Evolutionary conservation across 2,888 invertebrate genomes (phyloP).

Genomic region (Acrocera orbiculus): DNA sequence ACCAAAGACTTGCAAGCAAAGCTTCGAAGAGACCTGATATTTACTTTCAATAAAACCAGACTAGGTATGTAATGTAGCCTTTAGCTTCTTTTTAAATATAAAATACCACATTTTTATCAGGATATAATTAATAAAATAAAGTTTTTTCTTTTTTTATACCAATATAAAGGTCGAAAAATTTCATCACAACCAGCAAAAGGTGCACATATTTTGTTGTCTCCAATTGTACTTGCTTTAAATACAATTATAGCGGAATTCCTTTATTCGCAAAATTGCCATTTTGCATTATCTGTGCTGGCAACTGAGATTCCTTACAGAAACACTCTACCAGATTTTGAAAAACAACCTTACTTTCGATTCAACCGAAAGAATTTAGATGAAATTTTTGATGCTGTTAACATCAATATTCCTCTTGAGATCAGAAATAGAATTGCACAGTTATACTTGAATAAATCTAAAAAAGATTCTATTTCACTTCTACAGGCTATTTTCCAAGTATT

Average conservation of each 20-base stretch:
- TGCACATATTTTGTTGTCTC: slow-evolving; percentile 19
- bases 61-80: slow-evolving; percentile 19
- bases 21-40: slow-evolving; percentile 23
- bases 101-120: neutral
- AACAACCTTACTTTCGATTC: slow-evolving; percentile 22
- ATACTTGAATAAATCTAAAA: too few species aligned
- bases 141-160: neutral
- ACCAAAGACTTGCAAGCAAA: slow-evolving; percentile 24
- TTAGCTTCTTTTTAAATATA: neutral
- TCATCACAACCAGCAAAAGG: slow-evolving; percentile 14
- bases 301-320: slow-evolving; percentile 26
- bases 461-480: too few species aligned
- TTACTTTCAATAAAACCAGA: slow-evolving; percentile 23
- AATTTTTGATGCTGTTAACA: slow-evolving; percentile 22
- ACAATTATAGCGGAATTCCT: slow-evolving; percentile 30
- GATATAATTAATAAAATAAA: too few species aligned
- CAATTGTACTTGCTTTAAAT: slow-evolving; percentile 22
- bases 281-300: slow-evolving; percentile 27
- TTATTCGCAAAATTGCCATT: slow-evolving; percentile 27
- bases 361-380: slow-evolving; percentile 19
- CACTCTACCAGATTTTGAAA: slow-evolving; percentile 24
- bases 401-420: too few species aligned
- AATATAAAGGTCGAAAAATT: slow-evolving; percentile 18
- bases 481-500: too few species aligned
- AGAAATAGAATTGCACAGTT: too few species aligned